Base-by-base conservation (phyloP, 1,140 invertebrate genomes). In the Drosophila serrata region DNA sequence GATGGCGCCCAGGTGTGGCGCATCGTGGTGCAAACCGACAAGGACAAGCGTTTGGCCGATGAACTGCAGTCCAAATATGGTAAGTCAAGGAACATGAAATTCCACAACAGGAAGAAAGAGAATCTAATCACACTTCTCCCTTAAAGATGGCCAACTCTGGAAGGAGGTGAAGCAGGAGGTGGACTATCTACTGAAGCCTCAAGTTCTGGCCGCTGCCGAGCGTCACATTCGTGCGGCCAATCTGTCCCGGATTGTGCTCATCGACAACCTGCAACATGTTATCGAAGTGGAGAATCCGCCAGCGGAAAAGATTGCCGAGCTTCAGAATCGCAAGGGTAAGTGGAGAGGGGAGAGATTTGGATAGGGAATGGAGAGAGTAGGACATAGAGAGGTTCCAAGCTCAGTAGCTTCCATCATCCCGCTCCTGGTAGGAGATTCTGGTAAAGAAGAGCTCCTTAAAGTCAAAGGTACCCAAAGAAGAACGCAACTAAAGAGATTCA, bases 271-370 rank as follows among this genome's bases (percentile, higher is more conserved):
- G 24, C 96, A 97, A 88, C 94, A 94, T 73, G 95, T 95, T 8
- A 97, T 97, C 33, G 94, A 97, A 75, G 94, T 95, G 68, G 96
- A 97, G 93, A 97, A 97, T 93, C 96, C 96, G 27, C 93, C 94
- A 1, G 92, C 95, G 3, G 94, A 95, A 9, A 94, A 95, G 80
- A 94, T 95, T 55, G 94, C 95, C 86, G 92, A 94, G 13, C 93
- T 96, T 13, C 94, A 95, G 78, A 95, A 96, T 68, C 94, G 96
- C 81, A 94, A 96, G 95, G 96, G 96, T 97, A 86, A 88, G 93
- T 87, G 6, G 17, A 3, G 11, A 3, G 12, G 19, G 19, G 8
- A n/a, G 19, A 19, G 17, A 43, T 13, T 37, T 15, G n/a, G n/a
- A 12, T 15, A 15, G 35, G 0, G 13, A 37, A 13, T 13, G 35